These are phyloP conservation scores for Pogonognathellus flavescens DNA, from an alignment of 1,140 invertebrate species.

Conservation along the genomic window DNA sequence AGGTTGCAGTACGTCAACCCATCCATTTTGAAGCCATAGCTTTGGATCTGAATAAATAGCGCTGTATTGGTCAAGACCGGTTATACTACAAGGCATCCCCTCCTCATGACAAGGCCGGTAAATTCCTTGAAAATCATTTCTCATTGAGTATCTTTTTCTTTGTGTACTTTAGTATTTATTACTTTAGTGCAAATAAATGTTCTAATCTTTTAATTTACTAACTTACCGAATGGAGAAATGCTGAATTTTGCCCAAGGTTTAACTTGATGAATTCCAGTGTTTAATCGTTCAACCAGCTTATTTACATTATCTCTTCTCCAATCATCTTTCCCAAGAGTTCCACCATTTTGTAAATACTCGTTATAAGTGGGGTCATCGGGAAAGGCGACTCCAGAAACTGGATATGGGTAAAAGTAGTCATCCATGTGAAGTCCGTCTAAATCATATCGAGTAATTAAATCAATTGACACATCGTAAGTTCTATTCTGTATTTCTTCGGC, in stretches of 20 bases:
- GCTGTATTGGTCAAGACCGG: slow-evolving; percentile 63
- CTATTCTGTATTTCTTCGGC: slow-evolving; percentile 55
- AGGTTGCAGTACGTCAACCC: slow-evolving; percentile 56
- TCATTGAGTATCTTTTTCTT: too few species aligned
- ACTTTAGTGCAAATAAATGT: background rate
- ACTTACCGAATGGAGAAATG: slow-evolving; percentile 61
- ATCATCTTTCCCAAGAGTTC: slow-evolving; percentile 47
- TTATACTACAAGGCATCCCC: slow-evolving; percentile 62
- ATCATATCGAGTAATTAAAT: slow-evolving; percentile 61
- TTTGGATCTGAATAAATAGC: slow-evolving; percentile 61
- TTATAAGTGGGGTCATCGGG: slow-evolving; percentile 59
- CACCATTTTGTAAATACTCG: slow-evolving; percentile 47
- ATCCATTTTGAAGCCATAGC: slow-evolving; percentile 58
- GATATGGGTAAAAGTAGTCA: slow-evolving; percentile 66
- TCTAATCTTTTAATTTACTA: background rate
- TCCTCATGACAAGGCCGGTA: slow-evolving; percentile 58
- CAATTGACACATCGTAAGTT: slow-evolving; percentile 57
- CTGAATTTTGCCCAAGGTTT: slow-evolving; percentile 62
- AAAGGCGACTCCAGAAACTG: slow-evolving; percentile 54
- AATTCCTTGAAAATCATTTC: slow-evolving; percentile 45
- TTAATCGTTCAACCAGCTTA: slow-evolving; percentile 52
- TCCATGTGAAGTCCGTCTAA: slow-evolving; percentile 66
- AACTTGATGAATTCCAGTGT: slow-evolving; percentile 53
- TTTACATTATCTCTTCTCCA: slow-evolving; percentile 66
- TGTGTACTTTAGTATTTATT: background rate